phyloP scores from a whole-genome alignment of 2,113 vertebrate species.

The Steatornis caripensis region DNA sequence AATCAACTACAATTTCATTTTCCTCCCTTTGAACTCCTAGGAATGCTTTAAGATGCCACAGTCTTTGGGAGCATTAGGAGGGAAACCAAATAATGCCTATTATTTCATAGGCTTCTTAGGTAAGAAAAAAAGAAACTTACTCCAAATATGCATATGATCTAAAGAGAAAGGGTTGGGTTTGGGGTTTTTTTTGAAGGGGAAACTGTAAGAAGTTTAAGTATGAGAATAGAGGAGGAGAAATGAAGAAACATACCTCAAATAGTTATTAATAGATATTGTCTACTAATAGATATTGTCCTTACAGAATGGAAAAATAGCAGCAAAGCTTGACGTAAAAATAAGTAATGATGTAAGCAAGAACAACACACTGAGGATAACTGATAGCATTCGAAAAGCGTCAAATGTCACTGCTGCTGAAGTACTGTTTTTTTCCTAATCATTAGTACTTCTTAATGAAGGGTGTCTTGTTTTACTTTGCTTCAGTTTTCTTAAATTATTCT shows the following conservation, averaged over 20 bases:
- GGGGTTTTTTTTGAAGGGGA: background rate
- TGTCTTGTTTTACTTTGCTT: background rate
- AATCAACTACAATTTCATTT: slow-evolving; percentile 23
- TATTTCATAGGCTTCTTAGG: slow-evolving; percentile 91
- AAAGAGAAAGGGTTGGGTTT: background rate
- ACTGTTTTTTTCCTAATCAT: background rate
- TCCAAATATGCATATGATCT: background rate
- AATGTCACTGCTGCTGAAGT: background rate
- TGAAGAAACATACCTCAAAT: background rate
- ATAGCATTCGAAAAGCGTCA: background rate
- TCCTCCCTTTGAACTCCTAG: slow-evolving; percentile 70
- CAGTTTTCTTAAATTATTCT: background rate
- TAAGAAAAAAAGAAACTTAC: slow-evolving; percentile 69
- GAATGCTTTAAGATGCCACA: slow-evolving; percentile 93
- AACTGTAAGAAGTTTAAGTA: background rate
- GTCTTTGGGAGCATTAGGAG: slow-evolving; percentile 87
- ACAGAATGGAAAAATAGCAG: background rate
- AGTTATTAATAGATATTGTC: too few relatives aligned
- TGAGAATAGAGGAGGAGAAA: background rate
- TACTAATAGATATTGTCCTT: too few relatives aligned
- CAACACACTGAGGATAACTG: background rate
- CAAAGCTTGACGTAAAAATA: background rate
- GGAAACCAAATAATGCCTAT: slow-evolving; percentile 90
- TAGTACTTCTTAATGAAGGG: background rate
- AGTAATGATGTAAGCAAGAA: background rate